Conservation (phyloP, 1,140 invertebrate genomes). For the Caenorhabditis brenneri region DNA sequence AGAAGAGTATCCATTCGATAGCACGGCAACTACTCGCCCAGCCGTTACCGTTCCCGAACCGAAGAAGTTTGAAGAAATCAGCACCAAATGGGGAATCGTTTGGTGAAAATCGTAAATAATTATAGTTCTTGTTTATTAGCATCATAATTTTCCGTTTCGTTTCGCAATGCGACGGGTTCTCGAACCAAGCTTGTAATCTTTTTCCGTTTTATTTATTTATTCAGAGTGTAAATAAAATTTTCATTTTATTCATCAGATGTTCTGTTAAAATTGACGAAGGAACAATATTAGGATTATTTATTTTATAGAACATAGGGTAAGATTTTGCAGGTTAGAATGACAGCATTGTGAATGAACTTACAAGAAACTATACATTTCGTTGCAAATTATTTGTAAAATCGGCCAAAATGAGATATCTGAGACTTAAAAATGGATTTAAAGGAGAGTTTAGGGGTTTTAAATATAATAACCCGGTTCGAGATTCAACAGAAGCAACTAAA, state of each 20-base stretch:
- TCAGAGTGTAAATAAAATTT: conserved; percentile 1
- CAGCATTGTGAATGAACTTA: too few species aligned
- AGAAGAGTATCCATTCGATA: conserved; percentile 21
- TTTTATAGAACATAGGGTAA: too few species aligned
- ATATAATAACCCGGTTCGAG: not conserved
- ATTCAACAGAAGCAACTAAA: conserved; percentile 25
- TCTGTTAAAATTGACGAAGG: too few species aligned
- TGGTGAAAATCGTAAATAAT: not conserved
- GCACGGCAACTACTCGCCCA: not conserved
- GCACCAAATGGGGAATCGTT: conserved; percentile 27
- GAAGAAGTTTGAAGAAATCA: conserved; percentile 20
- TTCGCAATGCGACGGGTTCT: conserved; percentile 1
- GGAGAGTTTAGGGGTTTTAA: not conserved
- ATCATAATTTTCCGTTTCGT: not conserved
- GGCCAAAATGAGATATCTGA: not conserved
- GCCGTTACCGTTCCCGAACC: not conserved
- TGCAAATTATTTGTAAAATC: too few species aligned
- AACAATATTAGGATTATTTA: too few species aligned
- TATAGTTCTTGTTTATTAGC: not conserved
- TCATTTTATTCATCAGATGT: not conserved
- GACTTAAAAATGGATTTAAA: not conserved
- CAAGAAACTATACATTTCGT: too few species aligned
- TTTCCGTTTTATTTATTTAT: not conserved
- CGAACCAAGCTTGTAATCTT: conserved; percentile 1
- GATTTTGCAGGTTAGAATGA: too few species aligned